Conservation (phyloP, 2,888 invertebrate genomes). For the Aspidiotus rigidus region DNA sequence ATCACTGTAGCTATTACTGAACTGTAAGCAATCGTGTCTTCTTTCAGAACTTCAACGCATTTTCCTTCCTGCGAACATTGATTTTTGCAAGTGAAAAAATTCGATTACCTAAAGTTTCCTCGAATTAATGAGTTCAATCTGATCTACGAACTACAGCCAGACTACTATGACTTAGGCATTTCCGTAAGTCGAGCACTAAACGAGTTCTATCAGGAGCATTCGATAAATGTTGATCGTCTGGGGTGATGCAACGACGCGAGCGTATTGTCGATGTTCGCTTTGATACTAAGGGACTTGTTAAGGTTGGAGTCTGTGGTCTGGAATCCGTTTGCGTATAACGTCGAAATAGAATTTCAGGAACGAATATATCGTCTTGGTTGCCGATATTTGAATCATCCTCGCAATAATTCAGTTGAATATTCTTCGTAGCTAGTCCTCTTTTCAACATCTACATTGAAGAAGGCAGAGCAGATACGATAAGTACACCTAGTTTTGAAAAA, state of each 20-base stretch:
- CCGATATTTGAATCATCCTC: background rate
- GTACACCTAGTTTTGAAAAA: too few species aligned
- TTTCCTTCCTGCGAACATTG: too few species aligned
- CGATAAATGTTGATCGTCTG: slow-evolving; percentile 51
- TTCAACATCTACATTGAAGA: background rate
- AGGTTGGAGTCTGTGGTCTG: slow-evolving; percentile 65
- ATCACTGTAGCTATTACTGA: too few species aligned
- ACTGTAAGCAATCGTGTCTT: too few species aligned
- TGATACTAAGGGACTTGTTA: too few species aligned
- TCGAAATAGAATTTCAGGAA: slow-evolving; percentile 43
- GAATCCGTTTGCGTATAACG: slow-evolving; percentile 79
- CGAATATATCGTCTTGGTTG: slow-evolving; percentile 39
- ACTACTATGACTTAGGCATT: slow-evolving; percentile 57
- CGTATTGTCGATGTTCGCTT: slow-evolving; percentile 53
- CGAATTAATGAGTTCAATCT: too few species aligned
- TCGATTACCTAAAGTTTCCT: too few species aligned
- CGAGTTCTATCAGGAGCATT: slow-evolving; percentile 50
- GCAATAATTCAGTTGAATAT: background rate
- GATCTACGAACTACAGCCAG: slow-evolving; percentile 37
- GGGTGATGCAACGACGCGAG: slow-evolving; percentile 54
- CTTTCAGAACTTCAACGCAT: too few species aligned
- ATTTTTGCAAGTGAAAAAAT: too few species aligned
- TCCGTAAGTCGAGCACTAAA: slow-evolving; percentile 61
- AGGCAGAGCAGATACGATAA: background rate
- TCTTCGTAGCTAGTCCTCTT: background rate